phyloP scores from a whole-genome alignment of 1,140 invertebrate species.

The Papilio aristodemus region DNA sequence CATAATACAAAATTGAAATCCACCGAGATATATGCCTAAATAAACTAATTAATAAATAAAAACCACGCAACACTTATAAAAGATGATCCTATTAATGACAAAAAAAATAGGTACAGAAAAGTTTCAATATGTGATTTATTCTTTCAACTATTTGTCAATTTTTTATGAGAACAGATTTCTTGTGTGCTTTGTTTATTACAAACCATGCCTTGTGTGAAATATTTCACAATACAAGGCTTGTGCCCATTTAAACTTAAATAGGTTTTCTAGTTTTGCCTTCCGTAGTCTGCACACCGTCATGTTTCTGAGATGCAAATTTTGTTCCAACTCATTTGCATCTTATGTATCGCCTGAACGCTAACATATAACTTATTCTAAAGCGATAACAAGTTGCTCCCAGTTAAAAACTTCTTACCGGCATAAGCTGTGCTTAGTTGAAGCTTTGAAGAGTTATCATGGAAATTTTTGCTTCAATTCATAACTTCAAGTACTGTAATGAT shows the following conservation, averaged over 20 bases:
- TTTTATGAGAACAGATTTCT: too few relatives aligned
- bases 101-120: too few relatives aligned
- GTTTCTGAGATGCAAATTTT: constrained; percentile 14
- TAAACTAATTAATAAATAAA: too few relatives aligned
- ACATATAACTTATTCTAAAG: not conserved
- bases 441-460: not conserved
- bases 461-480: not conserved
- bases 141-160: too few relatives aligned
- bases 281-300: constrained; percentile 3
- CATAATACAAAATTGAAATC: too few relatives aligned
- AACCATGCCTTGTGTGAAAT: not conserved
- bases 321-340: constrained; percentile 17
- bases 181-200: not conserved
- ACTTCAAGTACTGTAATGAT: too few relatives aligned
- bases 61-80: too few relatives aligned
- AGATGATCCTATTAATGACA: too few relatives aligned
- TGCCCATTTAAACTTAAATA: constrained; percentile 8
- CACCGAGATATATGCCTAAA: too few relatives aligned
- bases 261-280: not conserved
- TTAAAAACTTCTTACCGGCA: constrained; percentile 10
- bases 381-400: constrained; percentile 5
- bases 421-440: constrained; percentile 2
- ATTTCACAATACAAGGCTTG: constrained; percentile 1
- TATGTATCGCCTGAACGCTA: constrained; percentile 8
- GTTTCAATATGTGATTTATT: too few relatives aligned